Evolutionary conservation across 2,797 vertebrate species (phyloP).

Genomic region (Leucoraja ocellata): DNA sequence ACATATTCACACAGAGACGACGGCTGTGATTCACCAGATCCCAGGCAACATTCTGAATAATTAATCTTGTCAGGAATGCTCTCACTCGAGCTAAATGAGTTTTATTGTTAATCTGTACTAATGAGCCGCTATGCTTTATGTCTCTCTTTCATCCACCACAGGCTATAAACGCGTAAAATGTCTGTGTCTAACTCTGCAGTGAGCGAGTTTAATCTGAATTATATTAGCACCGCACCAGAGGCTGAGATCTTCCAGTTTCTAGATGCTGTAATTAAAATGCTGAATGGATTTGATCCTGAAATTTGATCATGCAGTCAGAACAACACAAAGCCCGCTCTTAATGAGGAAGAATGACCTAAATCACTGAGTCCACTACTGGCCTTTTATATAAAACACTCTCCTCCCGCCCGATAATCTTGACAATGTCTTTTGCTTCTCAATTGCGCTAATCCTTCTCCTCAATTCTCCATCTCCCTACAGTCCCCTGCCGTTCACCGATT

Average conservation of each 20-base stretch:
- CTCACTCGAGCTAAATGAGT: conserved; percentile 11
- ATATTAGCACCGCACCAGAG: conserved; percentile 18
- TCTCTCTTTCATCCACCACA: background rate
- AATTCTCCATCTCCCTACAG: background rate
- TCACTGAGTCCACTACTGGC: conserved; percentile 14
- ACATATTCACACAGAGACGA: background rate
- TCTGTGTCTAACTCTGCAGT: background rate
- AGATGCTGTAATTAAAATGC: conserved; percentile 21
- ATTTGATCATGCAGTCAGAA: conserved; percentile 18
- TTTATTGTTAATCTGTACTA: conserved; percentile 19
- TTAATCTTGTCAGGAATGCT: conserved; percentile 10
- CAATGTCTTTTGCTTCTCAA: background rate
- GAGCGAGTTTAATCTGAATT: conserved; percentile 30
- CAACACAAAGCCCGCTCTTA: background rate
- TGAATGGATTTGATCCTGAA: conserved; percentile 31
- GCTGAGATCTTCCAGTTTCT: conserved; percentile 8
- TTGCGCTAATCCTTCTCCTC: background rate
- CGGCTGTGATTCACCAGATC: background rate
- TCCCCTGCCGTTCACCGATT: background rate
- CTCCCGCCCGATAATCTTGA: background rate
- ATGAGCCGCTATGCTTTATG: conserved; percentile 18
- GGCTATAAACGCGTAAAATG: background rate
- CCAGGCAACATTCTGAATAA: background rate
- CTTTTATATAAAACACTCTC: background rate
- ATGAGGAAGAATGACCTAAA: conserved; percentile 20